phyloP scores from a whole-genome alignment of 2,888 invertebrate genomes.

The Parthenolecanium corni region DNA sequence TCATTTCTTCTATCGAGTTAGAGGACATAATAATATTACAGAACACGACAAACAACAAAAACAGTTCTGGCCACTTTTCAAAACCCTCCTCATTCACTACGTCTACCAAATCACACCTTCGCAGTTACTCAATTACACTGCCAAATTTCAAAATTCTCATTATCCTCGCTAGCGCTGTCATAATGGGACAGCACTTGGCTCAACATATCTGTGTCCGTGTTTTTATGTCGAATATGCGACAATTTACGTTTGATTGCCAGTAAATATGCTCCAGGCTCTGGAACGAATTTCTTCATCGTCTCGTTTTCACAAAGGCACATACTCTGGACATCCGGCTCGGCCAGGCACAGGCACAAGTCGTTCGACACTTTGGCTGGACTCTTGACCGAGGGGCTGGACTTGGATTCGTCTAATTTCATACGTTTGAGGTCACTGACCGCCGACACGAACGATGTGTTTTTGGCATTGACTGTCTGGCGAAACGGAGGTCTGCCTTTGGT shows the following conservation, averaged over 20 bases:
- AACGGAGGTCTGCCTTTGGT: slow-evolving; percentile 2
- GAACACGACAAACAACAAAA: too few species aligned
- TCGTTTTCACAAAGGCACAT: slow-evolving; percentile 9
- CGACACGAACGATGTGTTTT: slow-evolving; percentile 12
- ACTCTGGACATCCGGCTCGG: slow-evolving; percentile 11
- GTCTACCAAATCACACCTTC: too few species aligned
- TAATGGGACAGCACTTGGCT: neutral
- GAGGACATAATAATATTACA: too few species aligned
- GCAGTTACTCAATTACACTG: neutral
- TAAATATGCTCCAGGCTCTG: slow-evolving; percentile 11
- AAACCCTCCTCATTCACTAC: too few species aligned
- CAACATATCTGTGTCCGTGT: neutral
- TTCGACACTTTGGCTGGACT: neutral
- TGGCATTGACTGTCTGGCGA: slow-evolving; percentile 3
- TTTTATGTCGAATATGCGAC: neutral
- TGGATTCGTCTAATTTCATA: slow-evolving; percentile 13
- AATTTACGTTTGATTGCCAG: slow-evolving; percentile 5
- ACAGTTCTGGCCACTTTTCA: too few species aligned
- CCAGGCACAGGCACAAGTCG: neutral
- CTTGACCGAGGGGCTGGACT: neutral
- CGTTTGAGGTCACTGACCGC: slow-evolving; percentile 13
- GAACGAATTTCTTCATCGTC: slow-evolving; percentile 3
- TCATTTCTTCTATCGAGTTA: too few species aligned
- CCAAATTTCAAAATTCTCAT: neutral
- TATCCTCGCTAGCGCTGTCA: neutral